These are phyloP conservation scores for Helarctos malayanus DNA, from an alignment of 2,797 vertebrate species.

Conservation along the genomic window DNA sequence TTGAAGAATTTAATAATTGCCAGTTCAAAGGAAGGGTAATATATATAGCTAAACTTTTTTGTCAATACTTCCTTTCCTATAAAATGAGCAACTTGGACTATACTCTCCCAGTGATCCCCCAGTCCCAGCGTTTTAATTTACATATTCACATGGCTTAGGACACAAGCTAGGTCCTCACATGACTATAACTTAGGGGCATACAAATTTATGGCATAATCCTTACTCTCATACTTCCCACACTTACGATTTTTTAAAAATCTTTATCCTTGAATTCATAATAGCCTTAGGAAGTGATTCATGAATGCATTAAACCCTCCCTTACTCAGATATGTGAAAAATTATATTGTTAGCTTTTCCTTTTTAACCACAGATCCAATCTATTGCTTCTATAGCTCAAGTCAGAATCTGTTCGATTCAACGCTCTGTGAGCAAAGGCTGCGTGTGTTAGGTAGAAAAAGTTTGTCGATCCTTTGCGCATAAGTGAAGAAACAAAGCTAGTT, in stretches of 20 bases:
- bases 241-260: not conserved
- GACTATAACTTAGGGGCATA: not conserved
- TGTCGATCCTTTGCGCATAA: conserved; percentile 17
- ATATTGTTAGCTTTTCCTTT: not conserved
- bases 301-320: conserved; percentile 12
- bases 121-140: not conserved
- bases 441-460: not conserved
- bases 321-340: not conserved
- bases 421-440: not conserved
- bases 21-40: not conserved
- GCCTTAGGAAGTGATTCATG: conserved; percentile 56
- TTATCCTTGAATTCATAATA: conserved; percentile 52
- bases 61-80: not conserved
- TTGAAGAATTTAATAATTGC: not conserved
- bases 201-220: not conserved
- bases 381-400: not conserved
- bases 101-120: not conserved
- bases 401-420: conserved; percentile 35
- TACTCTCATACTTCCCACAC: conserved; percentile 40
- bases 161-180: not conserved
- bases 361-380: not conserved
- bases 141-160: not conserved
- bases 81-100: not conserved
- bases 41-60: not conserved
- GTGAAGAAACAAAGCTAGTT: conserved; percentile 23